Base-by-base conservation (phyloP, 2,113 vertebrate genomes). In the Plectropomus leopardus region DNA sequence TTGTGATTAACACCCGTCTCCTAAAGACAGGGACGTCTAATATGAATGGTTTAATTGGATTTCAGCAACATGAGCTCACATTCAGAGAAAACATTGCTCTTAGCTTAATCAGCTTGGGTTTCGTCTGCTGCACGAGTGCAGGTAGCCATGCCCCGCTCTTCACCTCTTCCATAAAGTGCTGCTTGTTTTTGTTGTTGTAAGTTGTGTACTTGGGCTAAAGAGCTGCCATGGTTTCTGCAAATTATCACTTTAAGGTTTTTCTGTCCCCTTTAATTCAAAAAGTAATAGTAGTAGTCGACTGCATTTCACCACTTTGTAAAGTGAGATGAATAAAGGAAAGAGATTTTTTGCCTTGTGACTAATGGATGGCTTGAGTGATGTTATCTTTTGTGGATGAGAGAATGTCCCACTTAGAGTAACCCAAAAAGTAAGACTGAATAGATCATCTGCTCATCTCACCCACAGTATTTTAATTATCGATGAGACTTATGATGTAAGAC, bases 41-140 rank as follows among this genome's bases (percentile, higher is more conserved):
- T 34, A 55, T 78, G 50, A 80, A 68, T 21, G 14, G 19, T 79
- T 88, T 82, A 77, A 87, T 70, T 85, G 58, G 77, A 84, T 86
- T 90, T 58, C 24, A 67, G 70, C 61, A 72, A 68, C 63, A 82
- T 67, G 75, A 73, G 58, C 55, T 80, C 48, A 44, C 55, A 57
- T 61, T 87, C 5, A 73, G 26, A 64, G 57, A 74, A 84, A 82
- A 73, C 60, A 51, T 11, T 34, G 53, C 7, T 55, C 73, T 76
- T 50, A 26, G 45, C 26, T 19, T 87, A 80, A 88, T 79, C 85
- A 82, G 24, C 50, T 57, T 59, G 51, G 55, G 67, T 58, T 68
- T 23, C 5, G 0, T 64, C 40, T 64, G 70, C 30, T 72, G 30
- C 17, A 55, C 4, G 3, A 5, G 26, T 1, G 30, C 57, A 61